phyloP scores from a whole-genome alignment of 2,888 invertebrate genomes.

The Epinotia demarniana region DNA sequence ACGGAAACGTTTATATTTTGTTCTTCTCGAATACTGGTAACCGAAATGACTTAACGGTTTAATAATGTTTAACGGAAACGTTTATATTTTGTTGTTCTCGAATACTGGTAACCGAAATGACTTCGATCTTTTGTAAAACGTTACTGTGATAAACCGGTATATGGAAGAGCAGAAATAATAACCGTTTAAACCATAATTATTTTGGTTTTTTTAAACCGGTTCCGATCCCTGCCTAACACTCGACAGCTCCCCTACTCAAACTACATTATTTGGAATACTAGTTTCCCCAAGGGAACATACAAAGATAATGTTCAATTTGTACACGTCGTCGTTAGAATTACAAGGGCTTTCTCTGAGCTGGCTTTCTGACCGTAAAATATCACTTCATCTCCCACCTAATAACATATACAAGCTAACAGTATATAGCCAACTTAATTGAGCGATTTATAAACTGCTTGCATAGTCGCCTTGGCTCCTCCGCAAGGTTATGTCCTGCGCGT shows the following conservation, averaged over 20 bases:
- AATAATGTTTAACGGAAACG: too few relatives aligned
- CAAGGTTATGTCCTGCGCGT: conserved; percentile 73
- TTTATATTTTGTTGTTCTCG: too few relatives aligned
- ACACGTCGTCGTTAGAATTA: neutral
- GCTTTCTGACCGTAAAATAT: neutral
- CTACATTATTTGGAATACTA: neutral
- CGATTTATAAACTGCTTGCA: conserved; percentile 60
- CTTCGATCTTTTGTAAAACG: too few relatives aligned
- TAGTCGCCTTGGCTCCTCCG: conserved; percentile 61
- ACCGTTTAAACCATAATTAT: too few relatives aligned
- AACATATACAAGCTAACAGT: conserved; percentile 14
- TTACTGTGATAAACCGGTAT: too few relatives aligned
- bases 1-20: too few relatives aligned
- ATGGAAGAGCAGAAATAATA: too few relatives aligned
- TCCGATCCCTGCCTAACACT: too few relatives aligned
- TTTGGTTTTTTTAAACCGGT: too few relatives aligned
- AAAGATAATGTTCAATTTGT: neutral
- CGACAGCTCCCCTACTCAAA: neutral
- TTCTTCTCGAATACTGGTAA: too few relatives aligned
- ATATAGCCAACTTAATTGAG: conserved; percentile 54
- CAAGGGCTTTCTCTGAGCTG: neutral
- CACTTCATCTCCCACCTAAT: neutral
- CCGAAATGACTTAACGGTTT: too few relatives aligned
- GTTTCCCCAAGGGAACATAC: neutral
- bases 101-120: too few relatives aligned